A percentile compares a stretch with the other conserved stretches of the same genome.
These are phyloP conservation scores for Teleogryllus occipitalis DNA, from an alignment of 1,140 invertebrate genomes.

Conservation along the genomic window DNA sequence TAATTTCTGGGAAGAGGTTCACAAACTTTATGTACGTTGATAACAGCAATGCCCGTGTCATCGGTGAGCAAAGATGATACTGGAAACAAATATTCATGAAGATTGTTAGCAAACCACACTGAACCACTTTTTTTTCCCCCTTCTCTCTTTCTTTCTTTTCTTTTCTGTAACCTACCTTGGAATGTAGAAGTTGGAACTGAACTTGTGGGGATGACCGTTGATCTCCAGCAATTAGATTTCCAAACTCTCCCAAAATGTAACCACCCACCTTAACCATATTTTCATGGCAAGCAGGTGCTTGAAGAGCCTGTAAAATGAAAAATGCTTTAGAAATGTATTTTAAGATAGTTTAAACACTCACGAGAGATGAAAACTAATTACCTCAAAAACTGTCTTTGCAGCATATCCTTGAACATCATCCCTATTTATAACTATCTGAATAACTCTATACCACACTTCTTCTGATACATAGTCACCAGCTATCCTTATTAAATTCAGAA, in stretches of 20 bases:
- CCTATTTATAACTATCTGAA: slow-evolving; percentile 98
- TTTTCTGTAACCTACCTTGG: slow-evolving; percentile 52
- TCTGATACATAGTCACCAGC: slow-evolving; percentile 98
- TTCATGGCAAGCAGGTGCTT: slow-evolving; percentile 98
- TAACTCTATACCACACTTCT: slow-evolving; percentile 99
- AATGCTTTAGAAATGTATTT: not conserved
- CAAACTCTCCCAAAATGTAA: slow-evolving; percentile 99
- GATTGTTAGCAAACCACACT: no score
- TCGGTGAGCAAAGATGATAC: slow-evolving; percentile 95
- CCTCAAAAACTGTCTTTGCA: slow-evolving; percentile 98
- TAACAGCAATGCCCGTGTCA: slow-evolving; percentile 89
- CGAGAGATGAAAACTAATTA: slow-evolving; percentile 27
- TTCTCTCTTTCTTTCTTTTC: no score
- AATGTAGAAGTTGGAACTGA: slow-evolving; percentile 95
- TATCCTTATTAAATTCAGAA: slow-evolving; percentile 97
- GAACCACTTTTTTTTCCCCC: no score
- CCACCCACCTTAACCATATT: slow-evolving; percentile 99
- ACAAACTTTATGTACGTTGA: slow-evolving; percentile 99
- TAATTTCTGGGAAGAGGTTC: slow-evolving; percentile 98
- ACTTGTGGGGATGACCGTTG: slow-evolving; percentile 90
- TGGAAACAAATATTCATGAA: slow-evolving; percentile 32
- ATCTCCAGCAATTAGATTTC: slow-evolving; percentile 98
- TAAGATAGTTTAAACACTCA: not conserved
- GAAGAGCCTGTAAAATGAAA: slow-evolving; percentile 60
- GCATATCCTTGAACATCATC: slow-evolving; percentile 99